Conservation (phyloP, 2,888 invertebrate genomes). For the Nephrotoma flavescens region DNA sequence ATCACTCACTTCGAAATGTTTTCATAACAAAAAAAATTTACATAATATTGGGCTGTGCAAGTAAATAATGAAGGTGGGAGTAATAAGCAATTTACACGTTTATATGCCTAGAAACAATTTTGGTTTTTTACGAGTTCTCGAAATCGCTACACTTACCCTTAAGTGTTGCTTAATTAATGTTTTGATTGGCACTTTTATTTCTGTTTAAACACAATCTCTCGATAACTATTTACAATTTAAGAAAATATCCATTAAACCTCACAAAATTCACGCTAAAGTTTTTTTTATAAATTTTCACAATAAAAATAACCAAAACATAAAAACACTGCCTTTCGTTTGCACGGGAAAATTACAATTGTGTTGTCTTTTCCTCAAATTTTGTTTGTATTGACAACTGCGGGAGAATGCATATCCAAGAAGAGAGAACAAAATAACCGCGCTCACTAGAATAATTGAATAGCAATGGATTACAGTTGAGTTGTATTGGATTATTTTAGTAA, state of each 20-base stretch:
- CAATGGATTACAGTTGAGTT: too few relatives aligned
- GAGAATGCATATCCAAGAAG: too few relatives aligned
- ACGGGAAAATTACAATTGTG: background rate
- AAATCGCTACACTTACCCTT: background rate
- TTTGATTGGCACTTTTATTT: background rate
- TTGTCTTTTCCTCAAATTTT: background rate
- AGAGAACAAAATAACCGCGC: background rate
- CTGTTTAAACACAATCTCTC: background rate
- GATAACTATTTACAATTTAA: background rate
- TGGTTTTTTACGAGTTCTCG: too few relatives aligned
- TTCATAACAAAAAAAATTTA: too few relatives aligned
- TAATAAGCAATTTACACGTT: background rate
- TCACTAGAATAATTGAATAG: background rate
- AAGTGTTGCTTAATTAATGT: background rate
- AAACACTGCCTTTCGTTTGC: background rate
- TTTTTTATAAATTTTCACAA: background rate
- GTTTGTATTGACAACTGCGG: background rate
- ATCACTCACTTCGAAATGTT: too few relatives aligned
- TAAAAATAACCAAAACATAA: background rate
- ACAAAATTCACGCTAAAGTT: background rate
- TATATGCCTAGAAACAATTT: too few relatives aligned
- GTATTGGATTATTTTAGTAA: too few relatives aligned
- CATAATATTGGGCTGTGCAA: too few relatives aligned
- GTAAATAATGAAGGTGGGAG: too few relatives aligned
- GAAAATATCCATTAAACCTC: background rate